Evolutionary conservation across 2,113 vertebrate genomes (phyloP).

Genomic region (Rhinoptilus africanus): DNA sequence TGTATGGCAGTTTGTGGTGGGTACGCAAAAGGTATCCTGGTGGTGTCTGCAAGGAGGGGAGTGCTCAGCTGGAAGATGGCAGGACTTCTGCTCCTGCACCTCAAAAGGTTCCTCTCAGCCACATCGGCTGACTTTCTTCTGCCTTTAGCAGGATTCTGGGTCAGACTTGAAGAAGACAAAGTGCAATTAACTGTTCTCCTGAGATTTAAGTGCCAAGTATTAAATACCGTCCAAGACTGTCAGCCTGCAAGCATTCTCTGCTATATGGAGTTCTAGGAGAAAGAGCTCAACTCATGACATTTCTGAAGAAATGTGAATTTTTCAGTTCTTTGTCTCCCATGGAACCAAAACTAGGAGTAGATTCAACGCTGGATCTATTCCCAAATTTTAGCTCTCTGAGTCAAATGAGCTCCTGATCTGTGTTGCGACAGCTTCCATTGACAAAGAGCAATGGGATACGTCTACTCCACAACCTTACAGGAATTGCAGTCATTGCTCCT

Average conservation of each 20-base stretch:
- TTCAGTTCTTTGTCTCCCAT: background rate
- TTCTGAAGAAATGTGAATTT: background rate
- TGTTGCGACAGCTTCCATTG: background rate
- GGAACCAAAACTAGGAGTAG: background rate
- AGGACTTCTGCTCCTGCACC: background rate
- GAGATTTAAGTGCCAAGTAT: background rate
- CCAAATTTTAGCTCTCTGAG: background rate
- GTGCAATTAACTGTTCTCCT: background rate
- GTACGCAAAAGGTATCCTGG: background rate
- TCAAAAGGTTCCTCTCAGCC: background rate
- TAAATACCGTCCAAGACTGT: background rate
- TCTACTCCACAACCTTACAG: background rate
- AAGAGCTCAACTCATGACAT: background rate
- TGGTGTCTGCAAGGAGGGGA: background rate
- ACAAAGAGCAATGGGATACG: fast-evolving
- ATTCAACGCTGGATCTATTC: background rate
- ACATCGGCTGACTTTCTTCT: background rate
- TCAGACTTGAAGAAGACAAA: background rate
- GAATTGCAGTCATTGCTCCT: background rate
- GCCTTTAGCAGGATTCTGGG: background rate
- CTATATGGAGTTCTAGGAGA: background rate
- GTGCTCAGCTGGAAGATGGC: background rate
- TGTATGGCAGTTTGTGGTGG: background rate
- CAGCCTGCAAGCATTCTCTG: background rate
- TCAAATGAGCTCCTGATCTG: background rate